These are phyloP conservation scores for Papilio dardanus DNA, from an alignment of 1,140 invertebrate genomes.

Conservation along the genomic window DNA sequence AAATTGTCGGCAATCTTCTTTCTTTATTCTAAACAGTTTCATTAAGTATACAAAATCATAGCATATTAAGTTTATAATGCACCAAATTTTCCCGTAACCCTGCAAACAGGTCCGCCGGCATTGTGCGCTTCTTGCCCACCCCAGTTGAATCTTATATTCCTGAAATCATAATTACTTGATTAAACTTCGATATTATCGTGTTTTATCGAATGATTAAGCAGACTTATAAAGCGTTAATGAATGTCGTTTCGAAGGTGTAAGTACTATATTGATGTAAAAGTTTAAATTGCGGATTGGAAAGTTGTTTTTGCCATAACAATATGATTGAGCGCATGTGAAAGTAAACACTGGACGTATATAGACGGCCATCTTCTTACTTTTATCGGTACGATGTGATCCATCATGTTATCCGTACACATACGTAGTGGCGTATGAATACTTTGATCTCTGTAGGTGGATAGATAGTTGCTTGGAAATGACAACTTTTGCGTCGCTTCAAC, in stretches of 20 bases:
- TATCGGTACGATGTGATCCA: background rate
- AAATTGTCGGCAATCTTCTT: background rate
- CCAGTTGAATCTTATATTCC: background rate
- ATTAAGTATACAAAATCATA: too few relatives aligned
- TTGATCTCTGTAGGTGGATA: background rate
- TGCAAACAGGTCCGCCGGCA: background rate
- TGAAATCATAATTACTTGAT: background rate
- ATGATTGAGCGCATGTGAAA: constrained; percentile 35
- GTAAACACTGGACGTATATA: constrained; percentile 1
- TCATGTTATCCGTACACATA: background rate
- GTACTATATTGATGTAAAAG: constrained; percentile 31
- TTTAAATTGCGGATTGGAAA: constrained; percentile 27
- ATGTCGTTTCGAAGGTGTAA: background rate
- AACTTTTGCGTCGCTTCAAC: background rate
- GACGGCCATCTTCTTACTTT: constrained; percentile 26
- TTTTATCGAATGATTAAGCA: constrained; percentile 6
- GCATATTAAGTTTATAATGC: background rate
- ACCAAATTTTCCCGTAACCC: background rate
- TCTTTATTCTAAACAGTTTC: too few relatives aligned
- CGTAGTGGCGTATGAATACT: too few relatives aligned
- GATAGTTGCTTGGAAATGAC: background rate
- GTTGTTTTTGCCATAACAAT: constrained; percentile 34
- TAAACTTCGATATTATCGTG: background rate
- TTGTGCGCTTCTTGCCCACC: background rate
- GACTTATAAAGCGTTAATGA: background rate